phyloP scores from a whole-genome alignment of 53 echinoderm and acorn worm species.

The Luidia sarsii region DNA sequence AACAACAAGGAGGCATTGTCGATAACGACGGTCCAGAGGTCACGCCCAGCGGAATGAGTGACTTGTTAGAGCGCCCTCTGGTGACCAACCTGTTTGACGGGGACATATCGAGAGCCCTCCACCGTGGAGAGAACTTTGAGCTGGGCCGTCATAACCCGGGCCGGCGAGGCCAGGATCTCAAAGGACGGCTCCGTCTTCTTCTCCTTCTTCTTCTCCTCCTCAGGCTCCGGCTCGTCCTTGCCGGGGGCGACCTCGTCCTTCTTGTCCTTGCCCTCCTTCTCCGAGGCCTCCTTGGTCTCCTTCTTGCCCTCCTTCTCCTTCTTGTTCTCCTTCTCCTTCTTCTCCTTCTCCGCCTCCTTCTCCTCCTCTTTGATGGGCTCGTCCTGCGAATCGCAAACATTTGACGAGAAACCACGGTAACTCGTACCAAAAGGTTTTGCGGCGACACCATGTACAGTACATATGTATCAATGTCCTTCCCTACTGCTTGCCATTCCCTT shows the following conservation, averaged over 20 bases:
- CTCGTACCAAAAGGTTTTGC: no score
- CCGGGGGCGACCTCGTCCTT: conserved; percentile 16
- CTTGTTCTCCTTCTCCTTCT: conserved; percentile 55
- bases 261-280: conserved; percentile 30
- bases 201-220: conserved; percentile 29
- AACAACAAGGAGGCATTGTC: no score
- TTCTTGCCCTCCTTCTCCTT: conserved; percentile 46
- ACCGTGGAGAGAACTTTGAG: conserved; percentile 73
- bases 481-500: no score
- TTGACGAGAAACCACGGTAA: no score
- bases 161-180: conserved; percentile 86
- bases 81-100: conserved; percentile 88
- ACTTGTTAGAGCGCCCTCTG: no score
- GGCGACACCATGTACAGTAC: no score
- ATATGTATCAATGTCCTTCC: no score
- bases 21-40: no score
- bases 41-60: no score
- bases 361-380: conserved; percentile 40
- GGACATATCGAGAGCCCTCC: conserved; percentile 53
- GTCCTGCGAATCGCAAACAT: conserved; percentile 26
- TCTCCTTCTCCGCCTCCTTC: conserved; percentile 44
- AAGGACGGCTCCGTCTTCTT: conserved; percentile 57
- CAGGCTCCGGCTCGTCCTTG: conserved; percentile 15
- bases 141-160: conserved; percentile 79
- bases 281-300: conserved; percentile 19